phyloP scores from a whole-genome alignment of 2,888 invertebrate genomes.

The Ophioninae sp. region DNA sequence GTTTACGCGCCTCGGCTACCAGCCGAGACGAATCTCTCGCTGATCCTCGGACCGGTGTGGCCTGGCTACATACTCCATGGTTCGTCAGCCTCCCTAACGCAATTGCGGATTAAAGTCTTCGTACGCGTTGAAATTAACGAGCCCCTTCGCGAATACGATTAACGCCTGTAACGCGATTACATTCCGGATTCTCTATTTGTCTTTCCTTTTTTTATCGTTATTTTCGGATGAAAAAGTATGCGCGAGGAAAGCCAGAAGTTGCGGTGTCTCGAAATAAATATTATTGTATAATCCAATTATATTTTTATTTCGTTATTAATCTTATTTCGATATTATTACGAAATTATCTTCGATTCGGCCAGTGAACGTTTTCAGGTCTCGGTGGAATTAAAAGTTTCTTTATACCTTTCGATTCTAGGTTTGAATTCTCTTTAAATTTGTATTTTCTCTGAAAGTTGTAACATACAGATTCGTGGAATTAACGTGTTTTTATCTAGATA shows the following conservation, averaged over 20 bases:
- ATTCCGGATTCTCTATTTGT: not conserved
- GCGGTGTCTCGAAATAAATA: no score
- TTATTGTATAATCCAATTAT: no score
- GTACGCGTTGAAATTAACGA: conserved; percentile 73
- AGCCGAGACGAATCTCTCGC: not conserved
- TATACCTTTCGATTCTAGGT: no score
- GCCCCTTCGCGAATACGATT: conserved; percentile 73
- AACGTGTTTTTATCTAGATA: no score
- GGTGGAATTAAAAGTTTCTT: no score
- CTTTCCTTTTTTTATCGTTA: conserved; percentile 60
- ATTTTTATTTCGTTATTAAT: no score
- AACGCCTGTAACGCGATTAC: conserved; percentile 70
- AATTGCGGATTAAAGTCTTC: conserved; percentile 72
- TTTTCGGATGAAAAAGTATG: not conserved
- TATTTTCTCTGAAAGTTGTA: no score
- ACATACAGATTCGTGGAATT: no score
- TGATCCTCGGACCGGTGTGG: conserved; percentile 32
- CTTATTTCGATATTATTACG: no score
- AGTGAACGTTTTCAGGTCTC: no score
- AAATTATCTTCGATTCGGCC: no score
- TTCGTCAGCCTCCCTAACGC: conserved; percentile 63
- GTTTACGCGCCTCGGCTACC: not conserved
- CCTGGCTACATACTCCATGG: conserved; percentile 11
- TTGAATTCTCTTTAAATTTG: no score
- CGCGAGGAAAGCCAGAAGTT: not conserved